Percentiles rank a stretch among this genome's conserved stretches.
phyloP scores from a whole-genome alignment of 92 coral and sea anemone genomes.

The Blastomussa wellsi region DNA sequence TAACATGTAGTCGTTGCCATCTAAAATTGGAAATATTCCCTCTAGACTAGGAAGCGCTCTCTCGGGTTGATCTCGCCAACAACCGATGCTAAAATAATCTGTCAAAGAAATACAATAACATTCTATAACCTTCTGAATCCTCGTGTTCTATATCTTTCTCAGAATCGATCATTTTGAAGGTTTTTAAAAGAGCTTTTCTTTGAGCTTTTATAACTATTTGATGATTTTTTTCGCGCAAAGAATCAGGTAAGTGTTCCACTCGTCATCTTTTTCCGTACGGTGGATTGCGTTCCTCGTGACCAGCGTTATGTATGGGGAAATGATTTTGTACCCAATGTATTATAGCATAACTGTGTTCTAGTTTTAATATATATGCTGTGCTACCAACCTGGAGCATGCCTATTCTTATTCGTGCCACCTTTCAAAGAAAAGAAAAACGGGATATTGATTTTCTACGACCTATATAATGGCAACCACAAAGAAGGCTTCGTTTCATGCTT shows the following conservation, averaged over 20 bases:
- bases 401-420: not conserved
- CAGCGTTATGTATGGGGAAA: too few species aligned
- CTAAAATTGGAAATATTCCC: slow-evolving; percentile 86
- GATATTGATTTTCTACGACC: not conserved
- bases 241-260: too few species aligned
- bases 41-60: slow-evolving; percentile 86
- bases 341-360: too few species aligned
- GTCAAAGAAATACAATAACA: not conserved
- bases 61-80: slow-evolving; percentile 97
- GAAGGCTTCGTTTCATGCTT: not conserved
- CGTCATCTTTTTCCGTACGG: too few species aligned
- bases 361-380: not conserved
- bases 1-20: slow-evolving; percentile 78
- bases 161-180: too few species aligned
- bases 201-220: too few species aligned
- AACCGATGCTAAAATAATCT: slow-evolving; percentile 95
- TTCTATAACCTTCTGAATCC: not conserved
- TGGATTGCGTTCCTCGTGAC: too few species aligned
- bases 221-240: too few species aligned
- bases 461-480: not conserved
- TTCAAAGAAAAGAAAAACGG: not conserved
- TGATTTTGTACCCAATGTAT: too few species aligned
- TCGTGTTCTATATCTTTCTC: too few species aligned
- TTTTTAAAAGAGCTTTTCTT: too few species aligned
- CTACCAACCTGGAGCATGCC: slow-evolving; percentile 36